phyloP scores from a whole-genome alignment of 2,888 invertebrate genomes.

The Neuroscelio doddi region DNA sequence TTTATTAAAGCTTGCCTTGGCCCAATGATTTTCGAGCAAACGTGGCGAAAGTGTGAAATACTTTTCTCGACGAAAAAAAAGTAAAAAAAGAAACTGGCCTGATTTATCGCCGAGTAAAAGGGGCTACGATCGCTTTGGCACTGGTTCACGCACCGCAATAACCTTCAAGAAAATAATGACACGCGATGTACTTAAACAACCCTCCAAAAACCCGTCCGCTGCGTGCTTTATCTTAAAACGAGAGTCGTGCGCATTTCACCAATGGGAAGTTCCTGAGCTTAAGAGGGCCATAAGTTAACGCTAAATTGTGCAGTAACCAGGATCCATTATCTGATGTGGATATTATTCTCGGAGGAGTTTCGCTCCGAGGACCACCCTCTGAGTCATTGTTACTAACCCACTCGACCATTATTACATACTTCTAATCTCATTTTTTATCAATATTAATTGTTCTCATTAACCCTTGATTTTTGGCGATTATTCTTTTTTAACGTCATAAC shows the following conservation, averaged over 20 bases:
- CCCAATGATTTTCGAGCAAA: too few species aligned
- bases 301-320: constrained; percentile 55
- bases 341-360: constrained; percentile 17
- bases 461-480: constrained; percentile 1
- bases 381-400: constrained; percentile 43
- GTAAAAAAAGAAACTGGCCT: background rate
- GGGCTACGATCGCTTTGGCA: background rate
- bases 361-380: constrained; percentile 39
- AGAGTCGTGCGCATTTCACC: constrained; percentile 6
- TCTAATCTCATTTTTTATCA: constrained; percentile 41
- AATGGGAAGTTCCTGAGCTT: constrained; percentile 20
- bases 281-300: constrained; percentile 50
- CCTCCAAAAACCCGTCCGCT: constrained; percentile 14
- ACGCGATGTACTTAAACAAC: constrained; percentile 19
- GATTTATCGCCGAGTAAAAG: constrained; percentile 9
- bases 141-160: constrained; percentile 13
- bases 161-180: constrained; percentile 23
- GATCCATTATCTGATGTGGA: constrained; percentile 52
- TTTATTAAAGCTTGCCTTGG: background rate
- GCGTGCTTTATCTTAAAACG: constrained; percentile 30
- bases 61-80: constrained; percentile 5
- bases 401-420: constrained; percentile 34
- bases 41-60: constrained; percentile 8
- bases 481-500: constrained; percentile 20
- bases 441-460: constrained; percentile 37